Conservation (phyloP, 1,140 invertebrate genomes). For the Metaphire vulgaris region DNA sequence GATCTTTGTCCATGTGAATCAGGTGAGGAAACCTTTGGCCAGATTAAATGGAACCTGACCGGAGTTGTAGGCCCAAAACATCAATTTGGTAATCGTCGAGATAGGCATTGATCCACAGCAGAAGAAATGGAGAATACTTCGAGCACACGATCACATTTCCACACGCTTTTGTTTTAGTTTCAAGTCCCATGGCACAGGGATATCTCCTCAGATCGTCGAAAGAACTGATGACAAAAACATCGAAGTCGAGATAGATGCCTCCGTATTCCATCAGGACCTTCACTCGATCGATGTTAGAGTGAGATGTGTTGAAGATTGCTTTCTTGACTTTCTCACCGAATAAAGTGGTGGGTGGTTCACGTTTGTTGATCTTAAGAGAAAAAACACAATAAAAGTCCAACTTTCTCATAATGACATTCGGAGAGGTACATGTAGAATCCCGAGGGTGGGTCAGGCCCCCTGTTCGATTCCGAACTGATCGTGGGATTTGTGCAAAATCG, state of each 20-base stretch:
- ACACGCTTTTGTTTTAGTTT: constrained; percentile 25
- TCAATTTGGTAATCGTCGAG: constrained; percentile 29
- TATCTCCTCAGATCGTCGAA: constrained; percentile 47
- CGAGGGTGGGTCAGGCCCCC: too few species aligned
- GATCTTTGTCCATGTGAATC: constrained; percentile 22
- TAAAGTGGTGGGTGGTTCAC: constrained; percentile 27
- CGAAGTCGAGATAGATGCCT: constrained; percentile 31
- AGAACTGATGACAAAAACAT: constrained; percentile 27
- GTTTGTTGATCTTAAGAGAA: constrained; percentile 8
- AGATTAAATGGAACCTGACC: constrained; percentile 30
- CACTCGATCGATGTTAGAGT: constrained; percentile 31
- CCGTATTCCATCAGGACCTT: constrained; percentile 29
- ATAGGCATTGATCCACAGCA: constrained; percentile 30
- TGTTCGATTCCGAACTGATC: too few species aligned
- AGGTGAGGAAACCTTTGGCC: constrained; percentile 26
- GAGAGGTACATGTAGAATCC: too few species aligned
- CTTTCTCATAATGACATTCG: too few species aligned
- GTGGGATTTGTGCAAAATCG: too few species aligned
- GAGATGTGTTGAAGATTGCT: constrained; percentile 28
- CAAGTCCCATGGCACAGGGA: constrained; percentile 46
- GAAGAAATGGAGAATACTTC: constrained; percentile 25
- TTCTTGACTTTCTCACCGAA: constrained; percentile 25
- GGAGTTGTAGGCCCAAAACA: constrained; percentile 32
- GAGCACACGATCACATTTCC: constrained; percentile 30
- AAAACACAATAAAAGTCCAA: too few species aligned